phyloP scores from a whole-genome alignment of 2,888 invertebrate genomes.

The Chaetogeoica ovagalla region DNA sequence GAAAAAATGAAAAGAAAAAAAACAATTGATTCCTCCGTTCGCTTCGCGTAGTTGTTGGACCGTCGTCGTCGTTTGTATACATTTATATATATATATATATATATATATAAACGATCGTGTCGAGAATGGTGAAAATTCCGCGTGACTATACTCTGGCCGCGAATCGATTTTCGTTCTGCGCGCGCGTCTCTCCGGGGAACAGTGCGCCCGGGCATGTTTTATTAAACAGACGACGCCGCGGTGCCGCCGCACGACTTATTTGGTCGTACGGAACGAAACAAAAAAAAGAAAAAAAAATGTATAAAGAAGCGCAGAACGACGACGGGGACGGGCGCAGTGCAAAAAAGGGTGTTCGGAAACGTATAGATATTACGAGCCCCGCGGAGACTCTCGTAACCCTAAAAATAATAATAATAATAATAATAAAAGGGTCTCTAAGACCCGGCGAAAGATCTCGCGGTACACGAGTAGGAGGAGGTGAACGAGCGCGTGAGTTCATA shows the following conservation, averaged over 20 bases:
- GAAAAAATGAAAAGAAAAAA: constrained; percentile 14
- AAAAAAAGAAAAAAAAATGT: not conserved
- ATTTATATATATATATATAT: too few relatives aligned
- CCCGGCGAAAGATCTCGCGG: not conserved
- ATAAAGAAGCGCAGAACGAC: constrained; percentile 19
- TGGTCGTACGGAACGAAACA: not conserved
- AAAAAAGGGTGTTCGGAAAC: constrained; percentile 43
- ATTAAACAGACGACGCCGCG: constrained; percentile 51
- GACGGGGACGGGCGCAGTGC: not conserved
- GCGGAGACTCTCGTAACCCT: constrained; percentile 47
- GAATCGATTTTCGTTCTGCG: constrained; percentile 41
- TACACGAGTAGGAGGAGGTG: too few relatives aligned
- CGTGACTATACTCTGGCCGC: not conserved
- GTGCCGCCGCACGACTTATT: constrained; percentile 6
- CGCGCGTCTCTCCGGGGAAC: constrained; percentile 43
- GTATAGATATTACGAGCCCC: constrained; percentile 46
- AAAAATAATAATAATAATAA: constrained; percentile 44
- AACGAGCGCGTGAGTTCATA: constrained; percentile 14
- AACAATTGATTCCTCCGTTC: constrained; percentile 49
- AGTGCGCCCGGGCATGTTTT: constrained; percentile 26
- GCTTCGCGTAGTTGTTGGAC: too few relatives aligned
- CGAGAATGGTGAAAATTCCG: constrained; percentile 9
- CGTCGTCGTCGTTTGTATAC: too few relatives aligned
- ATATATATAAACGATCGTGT: constrained; percentile 43
- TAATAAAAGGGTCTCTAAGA: constrained; percentile 35